Percentiles rank a stretch among this genome's conserved stretches.
phyloP scores from a whole-genome alignment of 2,797 vertebrate species.

The Galago senegalensis region DNA sequence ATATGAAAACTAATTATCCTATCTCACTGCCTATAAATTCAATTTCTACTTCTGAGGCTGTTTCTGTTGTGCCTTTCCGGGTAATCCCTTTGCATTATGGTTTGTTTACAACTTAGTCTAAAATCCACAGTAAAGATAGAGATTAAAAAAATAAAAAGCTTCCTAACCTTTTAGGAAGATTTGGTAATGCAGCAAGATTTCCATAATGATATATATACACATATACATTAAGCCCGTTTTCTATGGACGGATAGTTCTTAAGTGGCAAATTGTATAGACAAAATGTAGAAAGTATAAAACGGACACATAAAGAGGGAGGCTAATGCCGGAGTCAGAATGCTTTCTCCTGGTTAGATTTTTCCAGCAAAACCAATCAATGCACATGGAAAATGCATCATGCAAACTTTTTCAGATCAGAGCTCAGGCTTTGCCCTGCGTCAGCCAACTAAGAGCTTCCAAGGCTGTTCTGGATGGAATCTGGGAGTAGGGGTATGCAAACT shows the following conservation, averaged over 20 bases:
- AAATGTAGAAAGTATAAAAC: neutral
- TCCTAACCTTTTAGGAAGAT: neutral
- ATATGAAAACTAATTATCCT: conserved; percentile 88
- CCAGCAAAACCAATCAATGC: conserved; percentile 39
- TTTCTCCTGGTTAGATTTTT: conserved; percentile 25
- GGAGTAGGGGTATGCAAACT: neutral
- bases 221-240: neutral
- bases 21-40: conserved; percentile 88
- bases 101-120: conserved; percentile 74
- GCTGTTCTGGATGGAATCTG: neutral
- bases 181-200: conserved; percentile 23
- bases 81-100: conserved; percentile 80
- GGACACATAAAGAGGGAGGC: neutral
- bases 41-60: conserved; percentile 87
- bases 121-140: conserved; percentile 65
- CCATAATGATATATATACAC: neutral
- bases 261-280: neutral
- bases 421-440: neutral
- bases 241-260: neutral
- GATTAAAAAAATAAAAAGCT: conserved; percentile 37
- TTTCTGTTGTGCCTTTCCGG: conserved; percentile 81
- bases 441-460: conserved; percentile 28
- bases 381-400: neutral
- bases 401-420: neutral
- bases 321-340: neutral